Percentiles rank a stretch among this genome's conserved stretches.
Evolutionary conservation across 1,140 invertebrate species (phyloP).

Genomic region (Microplitis demolitor): DNA sequence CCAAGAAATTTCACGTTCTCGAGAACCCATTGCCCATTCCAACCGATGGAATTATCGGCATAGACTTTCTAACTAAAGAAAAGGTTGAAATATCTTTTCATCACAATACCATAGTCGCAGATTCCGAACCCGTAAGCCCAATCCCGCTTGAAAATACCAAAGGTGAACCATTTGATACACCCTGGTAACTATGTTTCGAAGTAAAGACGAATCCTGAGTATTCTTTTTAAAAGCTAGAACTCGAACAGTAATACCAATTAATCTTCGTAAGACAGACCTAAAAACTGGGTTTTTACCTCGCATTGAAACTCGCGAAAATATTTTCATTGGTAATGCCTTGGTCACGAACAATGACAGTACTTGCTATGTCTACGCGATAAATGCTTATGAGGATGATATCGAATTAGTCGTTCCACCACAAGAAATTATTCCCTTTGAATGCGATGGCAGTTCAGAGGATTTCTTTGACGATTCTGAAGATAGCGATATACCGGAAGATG

Average conservation of each 20-base stretch:
- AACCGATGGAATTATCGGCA: background rate
- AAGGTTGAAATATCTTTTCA: conserved; percentile 13
- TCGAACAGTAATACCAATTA: background rate
- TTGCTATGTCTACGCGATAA: too few species aligned
- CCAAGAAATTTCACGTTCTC: background rate
- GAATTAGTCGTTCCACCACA: background rate
- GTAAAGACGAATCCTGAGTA: too few species aligned
- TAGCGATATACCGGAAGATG: background rate
- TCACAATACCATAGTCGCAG: background rate
- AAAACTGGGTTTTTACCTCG: background rate
- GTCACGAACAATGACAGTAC: background rate
- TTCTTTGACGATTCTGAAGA: background rate
- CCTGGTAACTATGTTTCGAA: too few species aligned
- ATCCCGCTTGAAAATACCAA: background rate
- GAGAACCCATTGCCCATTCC: background rate
- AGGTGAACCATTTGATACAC: too few species aligned
- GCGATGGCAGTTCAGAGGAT: background rate
- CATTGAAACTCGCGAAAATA: background rate
- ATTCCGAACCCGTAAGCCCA: background rate
- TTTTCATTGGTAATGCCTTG: background rate
- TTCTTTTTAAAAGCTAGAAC: too few species aligned
- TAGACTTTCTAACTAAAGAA: background rate
- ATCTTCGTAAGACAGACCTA: background rate
- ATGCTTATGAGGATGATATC: background rate
- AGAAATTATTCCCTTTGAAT: conserved; percentile 5